These are phyloP conservation scores for Hypothenemus hampei DNA, from an alignment of 1,140 invertebrate species.

Conservation along the genomic window DNA sequence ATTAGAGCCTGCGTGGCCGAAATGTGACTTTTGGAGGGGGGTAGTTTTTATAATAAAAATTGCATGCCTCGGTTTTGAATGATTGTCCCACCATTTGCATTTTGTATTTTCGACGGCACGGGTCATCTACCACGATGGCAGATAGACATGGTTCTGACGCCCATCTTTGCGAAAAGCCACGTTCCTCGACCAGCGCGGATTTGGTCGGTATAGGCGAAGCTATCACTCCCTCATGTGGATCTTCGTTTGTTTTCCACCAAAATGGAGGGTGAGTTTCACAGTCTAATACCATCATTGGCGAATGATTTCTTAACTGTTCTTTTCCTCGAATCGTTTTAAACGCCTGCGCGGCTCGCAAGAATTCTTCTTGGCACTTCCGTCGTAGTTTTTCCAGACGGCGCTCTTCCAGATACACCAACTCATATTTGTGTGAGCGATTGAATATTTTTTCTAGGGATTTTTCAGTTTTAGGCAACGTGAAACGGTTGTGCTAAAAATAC, in stretches of 20 bases:
- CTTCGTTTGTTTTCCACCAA: slow-evolving; percentile 28
- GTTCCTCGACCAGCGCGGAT: too few species aligned
- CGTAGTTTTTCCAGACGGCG: slow-evolving; percentile 43
- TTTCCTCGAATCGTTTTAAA: slow-evolving; percentile 16
- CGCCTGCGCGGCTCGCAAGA: slow-evolving; percentile 6
- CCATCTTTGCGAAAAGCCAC: slow-evolving; percentile 27
- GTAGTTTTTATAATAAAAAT: slow-evolving; percentile 51
- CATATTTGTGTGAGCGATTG: slow-evolving; percentile 48
- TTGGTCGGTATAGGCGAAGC: background rate
- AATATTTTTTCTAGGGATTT: slow-evolving; percentile 46
- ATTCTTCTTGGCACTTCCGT: slow-evolving; percentile 33
- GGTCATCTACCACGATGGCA: slow-evolving; percentile 31
- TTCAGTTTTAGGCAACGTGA: background rate
- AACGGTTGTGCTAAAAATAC: background rate
- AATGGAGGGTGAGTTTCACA: slow-evolving; percentile 27
- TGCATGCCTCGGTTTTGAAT: slow-evolving; percentile 50
- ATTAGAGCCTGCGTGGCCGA: slow-evolving; percentile 1
- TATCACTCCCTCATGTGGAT: background rate
- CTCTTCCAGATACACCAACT: slow-evolving; percentile 48
- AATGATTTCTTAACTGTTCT: slow-evolving; percentile 19
- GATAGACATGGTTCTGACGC: slow-evolving; percentile 33
- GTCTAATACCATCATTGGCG: slow-evolving; percentile 19
- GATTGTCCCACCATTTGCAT: slow-evolving; percentile 44
- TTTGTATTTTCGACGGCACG: slow-evolving; percentile 34
- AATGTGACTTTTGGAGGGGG: slow-evolving; percentile 41